Evolutionary conservation across 2,888 invertebrate genomes (phyloP).

Genomic region (Apocheima hispidaria): DNA sequence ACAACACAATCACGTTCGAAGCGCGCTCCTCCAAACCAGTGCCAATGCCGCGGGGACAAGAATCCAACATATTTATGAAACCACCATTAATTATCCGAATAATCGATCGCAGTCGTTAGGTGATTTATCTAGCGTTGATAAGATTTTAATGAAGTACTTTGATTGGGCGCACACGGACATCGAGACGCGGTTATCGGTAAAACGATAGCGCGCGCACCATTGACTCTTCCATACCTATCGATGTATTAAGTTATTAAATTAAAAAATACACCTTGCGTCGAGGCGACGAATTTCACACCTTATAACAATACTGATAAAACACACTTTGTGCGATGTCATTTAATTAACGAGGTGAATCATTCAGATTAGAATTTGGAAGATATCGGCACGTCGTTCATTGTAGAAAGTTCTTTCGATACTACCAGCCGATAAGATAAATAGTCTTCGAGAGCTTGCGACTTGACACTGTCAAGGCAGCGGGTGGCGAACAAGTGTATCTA

Average conservation of each 20-base stretch:
- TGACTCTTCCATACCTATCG: constrained; percentile 79
- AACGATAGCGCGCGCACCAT: constrained; percentile 77
- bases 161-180: constrained; percentile 81
- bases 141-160: constrained; percentile 87
- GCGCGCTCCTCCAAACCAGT: constrained; percentile 60
- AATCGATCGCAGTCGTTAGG: constrained; percentile 84
- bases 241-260: constrained; percentile 85
- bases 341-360: constrained; percentile 84
- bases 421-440: constrained; percentile 82
- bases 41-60: constrained; percentile 61
- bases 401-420: constrained; percentile 84
- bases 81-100: constrained; percentile 84
- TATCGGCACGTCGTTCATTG: constrained; percentile 85
- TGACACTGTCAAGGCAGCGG: constrained; percentile 70
- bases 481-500: constrained; percentile 52
- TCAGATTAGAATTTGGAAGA: constrained; percentile 84
- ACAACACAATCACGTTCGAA: constrained; percentile 59
- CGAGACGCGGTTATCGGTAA: constrained; percentile 73
- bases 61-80: constrained; percentile 80
- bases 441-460: constrained; percentile 75
- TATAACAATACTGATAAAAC: constrained; percentile 45
- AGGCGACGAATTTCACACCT: constrained; percentile 53
- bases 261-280: constrained; percentile 65
- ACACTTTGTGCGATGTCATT: constrained; percentile 52
- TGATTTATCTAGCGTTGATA: constrained; percentile 86